These are phyloP conservation scores for Oedothorax gibbosus DNA, from an alignment of 1,140 invertebrate species.

Conservation along the genomic window DNA sequence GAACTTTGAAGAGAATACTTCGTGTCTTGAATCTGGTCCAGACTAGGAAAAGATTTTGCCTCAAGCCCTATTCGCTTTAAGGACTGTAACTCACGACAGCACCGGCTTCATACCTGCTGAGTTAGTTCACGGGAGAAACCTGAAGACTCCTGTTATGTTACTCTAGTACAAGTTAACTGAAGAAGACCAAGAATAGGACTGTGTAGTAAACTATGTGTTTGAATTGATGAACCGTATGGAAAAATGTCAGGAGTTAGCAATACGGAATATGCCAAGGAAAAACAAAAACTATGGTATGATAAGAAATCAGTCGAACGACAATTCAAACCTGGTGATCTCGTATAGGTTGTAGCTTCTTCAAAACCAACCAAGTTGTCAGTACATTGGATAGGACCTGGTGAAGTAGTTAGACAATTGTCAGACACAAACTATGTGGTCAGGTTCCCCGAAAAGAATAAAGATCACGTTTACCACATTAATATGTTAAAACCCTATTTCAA, in stretches of 20 bases:
- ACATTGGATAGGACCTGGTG: background rate
- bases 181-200: background rate
- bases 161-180: background rate
- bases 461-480: slow-evolving; percentile 3
- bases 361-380: slow-evolving; percentile 16
- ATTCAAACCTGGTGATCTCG: background rate
- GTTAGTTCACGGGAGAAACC: slow-evolving; percentile 7
- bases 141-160: background rate
- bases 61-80: no score
- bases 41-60: slow-evolving; percentile 1
- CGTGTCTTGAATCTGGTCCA: background rate
- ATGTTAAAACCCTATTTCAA: slow-evolving; percentile 29
- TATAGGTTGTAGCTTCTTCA: slow-evolving; percentile 1
- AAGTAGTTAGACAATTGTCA: slow-evolving; percentile 8
- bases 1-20: slow-evolving; percentile 29
- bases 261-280: background rate
- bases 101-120: background rate
- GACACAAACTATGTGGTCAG: slow-evolving; percentile 25
- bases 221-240: slow-evolving; percentile 7
- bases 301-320: background rate
- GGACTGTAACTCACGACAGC: no score
- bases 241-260: slow-evolving; percentile 13
- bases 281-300: slow-evolving; percentile 20
- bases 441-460: background rate
- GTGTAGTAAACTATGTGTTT: slow-evolving; percentile 10